These are phyloP conservation scores for Clistopyga incitator DNA, from an alignment of 2,888 invertebrate genomes.

Conservation along the genomic window DNA sequence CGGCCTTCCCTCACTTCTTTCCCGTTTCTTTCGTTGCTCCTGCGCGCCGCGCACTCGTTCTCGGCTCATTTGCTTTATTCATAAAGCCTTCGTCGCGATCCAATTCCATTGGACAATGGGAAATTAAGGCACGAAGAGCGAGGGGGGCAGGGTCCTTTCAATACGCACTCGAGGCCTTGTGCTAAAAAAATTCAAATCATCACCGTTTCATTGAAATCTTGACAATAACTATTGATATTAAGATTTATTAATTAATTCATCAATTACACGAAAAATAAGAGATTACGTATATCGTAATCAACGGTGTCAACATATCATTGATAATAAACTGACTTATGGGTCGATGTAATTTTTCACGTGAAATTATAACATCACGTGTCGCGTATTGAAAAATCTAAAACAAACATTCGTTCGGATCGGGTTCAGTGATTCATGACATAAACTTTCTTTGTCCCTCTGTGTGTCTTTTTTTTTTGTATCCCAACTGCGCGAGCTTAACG, in stretches of 20 bases:
- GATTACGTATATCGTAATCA: too few species aligned
- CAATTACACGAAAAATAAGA: neutral
- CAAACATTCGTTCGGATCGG: neutral
- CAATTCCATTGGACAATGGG: constrained; percentile 43
- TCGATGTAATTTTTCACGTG: neutral
- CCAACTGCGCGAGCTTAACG: neutral
- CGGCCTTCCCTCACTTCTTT: constrained; percentile 14
- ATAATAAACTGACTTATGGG: too few species aligned
- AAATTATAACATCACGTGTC: neutral
- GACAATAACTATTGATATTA: too few species aligned
- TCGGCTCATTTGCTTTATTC: constrained; percentile 56
- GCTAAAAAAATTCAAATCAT: neutral
- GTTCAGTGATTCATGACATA: neutral
- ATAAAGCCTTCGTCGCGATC: constrained; percentile 49
- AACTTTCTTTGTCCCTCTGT: neutral
- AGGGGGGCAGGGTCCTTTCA: neutral
- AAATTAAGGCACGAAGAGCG: neutral
- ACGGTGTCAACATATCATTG: too few species aligned
- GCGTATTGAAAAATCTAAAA: neutral
- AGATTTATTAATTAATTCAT: neutral
- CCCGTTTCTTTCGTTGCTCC: constrained; percentile 4
- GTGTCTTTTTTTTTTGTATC: constrained; percentile 5
- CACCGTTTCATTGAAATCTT: neutral
- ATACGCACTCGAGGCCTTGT: constrained; percentile 2
- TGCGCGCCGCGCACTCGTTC: constrained; percentile 3